A percentile compares a stretch with the other conserved stretches of the same genome.
Evolutionary conservation across 2,797 vertebrate species (phyloP).

Genomic region (Corythornis leucogaster): DNA sequence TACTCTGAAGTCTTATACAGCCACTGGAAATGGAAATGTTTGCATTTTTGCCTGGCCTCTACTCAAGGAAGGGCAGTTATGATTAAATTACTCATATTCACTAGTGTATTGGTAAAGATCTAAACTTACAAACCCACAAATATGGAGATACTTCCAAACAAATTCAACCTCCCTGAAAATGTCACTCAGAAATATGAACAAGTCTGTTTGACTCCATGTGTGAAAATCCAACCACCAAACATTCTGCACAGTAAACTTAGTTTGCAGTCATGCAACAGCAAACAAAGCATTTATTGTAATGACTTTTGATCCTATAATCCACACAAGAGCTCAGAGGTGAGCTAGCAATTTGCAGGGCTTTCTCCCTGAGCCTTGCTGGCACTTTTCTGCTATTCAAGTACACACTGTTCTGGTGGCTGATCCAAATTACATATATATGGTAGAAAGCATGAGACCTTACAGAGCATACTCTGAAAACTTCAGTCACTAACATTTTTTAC

Average conservation of each 20-base stretch:
- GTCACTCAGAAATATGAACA: background rate
- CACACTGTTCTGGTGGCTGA: background rate
- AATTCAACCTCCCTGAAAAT: slow-evolving; percentile 19
- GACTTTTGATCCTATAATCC: slow-evolving; percentile 72
- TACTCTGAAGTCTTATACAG: background rate
- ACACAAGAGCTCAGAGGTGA: slow-evolving; percentile 65
- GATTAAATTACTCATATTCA: background rate
- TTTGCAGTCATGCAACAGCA: slow-evolving; percentile 66
- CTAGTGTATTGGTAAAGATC: background rate
- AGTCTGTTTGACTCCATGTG: background rate
- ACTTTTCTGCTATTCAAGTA: slow-evolving; percentile 27
- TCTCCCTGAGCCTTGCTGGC: slow-evolving; percentile 43
- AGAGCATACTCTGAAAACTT: background rate
- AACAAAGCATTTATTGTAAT: slow-evolving; percentile 72
- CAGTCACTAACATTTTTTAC: background rate
- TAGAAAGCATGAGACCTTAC: background rate
- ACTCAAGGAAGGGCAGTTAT: background rate
- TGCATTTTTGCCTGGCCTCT: background rate
- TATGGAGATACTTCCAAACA: background rate
- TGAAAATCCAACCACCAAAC: slow-evolving; percentile 56
- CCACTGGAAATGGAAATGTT: background rate
- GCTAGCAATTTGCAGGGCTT: slow-evolving; percentile 70
- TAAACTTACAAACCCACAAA: slow-evolving; percentile 8
- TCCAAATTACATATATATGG: slow-evolving; percentile 7
- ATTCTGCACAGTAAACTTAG: slow-evolving; percentile 50